Conservation (phyloP, 23 tunicate species). For the Phallusia fumigata region DNA sequence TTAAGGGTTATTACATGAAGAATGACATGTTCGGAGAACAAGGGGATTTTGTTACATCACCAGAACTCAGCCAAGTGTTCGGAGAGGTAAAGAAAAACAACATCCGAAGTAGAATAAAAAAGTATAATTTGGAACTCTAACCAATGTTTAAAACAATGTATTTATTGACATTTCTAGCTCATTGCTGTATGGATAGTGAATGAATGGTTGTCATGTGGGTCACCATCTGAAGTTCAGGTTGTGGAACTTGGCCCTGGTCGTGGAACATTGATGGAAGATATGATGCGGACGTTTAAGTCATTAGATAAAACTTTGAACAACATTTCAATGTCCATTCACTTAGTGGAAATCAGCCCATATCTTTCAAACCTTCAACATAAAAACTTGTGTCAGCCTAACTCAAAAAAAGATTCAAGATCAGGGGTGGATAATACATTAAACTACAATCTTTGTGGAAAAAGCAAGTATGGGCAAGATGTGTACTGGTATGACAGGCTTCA, state of each 20-base stretch:
- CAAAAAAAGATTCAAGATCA: not conserved
- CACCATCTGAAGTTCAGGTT: constrained; percentile 43
- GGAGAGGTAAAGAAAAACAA: constrained; percentile 86
- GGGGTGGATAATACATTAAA: not conserved
- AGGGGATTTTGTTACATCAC: constrained; percentile 94
- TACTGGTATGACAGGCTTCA: constrained; percentile 29
- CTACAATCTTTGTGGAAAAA: constrained; percentile 8
- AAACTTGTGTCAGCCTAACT: constrained; percentile 25
- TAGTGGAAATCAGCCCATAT: constrained; percentile 77
- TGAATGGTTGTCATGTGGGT: constrained; percentile 63
- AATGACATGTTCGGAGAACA: constrained; percentile 65
- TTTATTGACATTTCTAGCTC: constrained; percentile 22
- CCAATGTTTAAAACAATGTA: no score
- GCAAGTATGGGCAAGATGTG: constrained; percentile 12
- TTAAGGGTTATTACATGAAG: constrained; percentile 83
- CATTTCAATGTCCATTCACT: constrained; percentile 28
- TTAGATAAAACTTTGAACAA: constrained; percentile 33
- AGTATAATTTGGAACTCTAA: no score
- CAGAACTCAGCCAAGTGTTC: constrained; percentile 93
- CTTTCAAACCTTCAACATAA: constrained; percentile 63
- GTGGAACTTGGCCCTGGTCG: constrained; percentile 94
- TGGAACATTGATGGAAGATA: constrained; percentile 82
- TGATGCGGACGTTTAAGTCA: constrained; percentile 55
- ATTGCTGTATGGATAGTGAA: constrained; percentile 73
- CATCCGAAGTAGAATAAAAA: no score